Base-by-base conservation (phyloP, 2,113 vertebrate genomes). In the Psittacula cyanocephala region DNA sequence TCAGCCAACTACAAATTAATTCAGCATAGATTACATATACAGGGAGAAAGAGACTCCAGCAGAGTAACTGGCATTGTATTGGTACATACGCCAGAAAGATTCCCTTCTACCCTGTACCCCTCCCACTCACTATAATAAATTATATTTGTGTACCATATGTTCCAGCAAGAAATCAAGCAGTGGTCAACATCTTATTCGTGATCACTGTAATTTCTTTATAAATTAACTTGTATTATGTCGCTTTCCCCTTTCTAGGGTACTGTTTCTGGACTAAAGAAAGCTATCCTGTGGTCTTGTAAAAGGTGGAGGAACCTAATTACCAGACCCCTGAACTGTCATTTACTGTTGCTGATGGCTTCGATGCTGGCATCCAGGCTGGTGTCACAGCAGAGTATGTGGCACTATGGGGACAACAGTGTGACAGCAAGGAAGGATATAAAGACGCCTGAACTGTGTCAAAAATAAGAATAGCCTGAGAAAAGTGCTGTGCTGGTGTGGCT, bases 1-100 rank as follows among this genome's bases (percentile, higher is more conserved):
- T 55, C 93, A 79, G 94, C 95, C 96, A 97, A 82, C 81, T 95
- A 92, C 95, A 97, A 96, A 96, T 96, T 96, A 96, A 97, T 96
- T 96, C 93, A 94, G 78, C 90, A 12, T 78, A 91, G 93, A 94
- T 93, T 92, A 71, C 69, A 84, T 81, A 81, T 90, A 94, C 24
- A 68, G 80, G 75, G 82, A 93, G 88, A 50, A 92, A 72, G 81
- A 67, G 85, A 79, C 92, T 96, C 95, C 95, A 94, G 90, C 93
- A 93, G 93, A 81, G 90, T 52, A 78, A 95, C 93, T 92, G 92
- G 89, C 85, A 28, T 81, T 91, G 79, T 7, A 24, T 19, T 75
- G 76, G 88, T 89, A 53, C 31, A 31, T 2, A 39, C 37, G 79
- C 63, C 93, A 93, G 72, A 12, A 89, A 81, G 85, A 82, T 77